Evolutionary conservation across 2,797 vertebrate species (phyloP).

Genomic region (Perodicticus potto): DNA sequence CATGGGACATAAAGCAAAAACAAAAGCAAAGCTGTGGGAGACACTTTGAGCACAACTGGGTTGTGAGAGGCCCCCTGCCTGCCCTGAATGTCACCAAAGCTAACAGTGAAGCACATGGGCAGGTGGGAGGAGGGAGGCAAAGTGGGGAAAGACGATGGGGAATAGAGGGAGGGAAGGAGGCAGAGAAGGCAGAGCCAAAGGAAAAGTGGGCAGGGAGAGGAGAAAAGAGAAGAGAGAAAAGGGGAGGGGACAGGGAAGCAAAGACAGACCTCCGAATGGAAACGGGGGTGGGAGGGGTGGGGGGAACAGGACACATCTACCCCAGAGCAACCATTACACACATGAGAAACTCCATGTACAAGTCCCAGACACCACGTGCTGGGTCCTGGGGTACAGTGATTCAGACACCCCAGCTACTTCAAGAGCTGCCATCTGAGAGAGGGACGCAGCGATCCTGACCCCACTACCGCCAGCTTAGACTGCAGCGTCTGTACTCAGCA

Average conservation of each 20-base stretch:
- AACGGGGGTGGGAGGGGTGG: background rate
- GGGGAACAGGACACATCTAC: too few species aligned
- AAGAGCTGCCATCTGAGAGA: background rate
- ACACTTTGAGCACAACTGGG: background rate
- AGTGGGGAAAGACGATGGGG: too few species aligned
- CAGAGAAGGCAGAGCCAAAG: background rate
- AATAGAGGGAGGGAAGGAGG: too few species aligned
- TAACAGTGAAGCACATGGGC: background rate
- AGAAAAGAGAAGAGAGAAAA: background rate
- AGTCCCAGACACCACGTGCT: background rate
- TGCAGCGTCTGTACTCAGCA: background rate
- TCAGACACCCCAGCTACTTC: fast-evolving
- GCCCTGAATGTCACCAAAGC: background rate
- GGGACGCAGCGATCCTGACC: too few species aligned
- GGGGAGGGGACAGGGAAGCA: background rate
- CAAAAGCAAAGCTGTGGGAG: background rate
- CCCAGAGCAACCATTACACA: background rate
- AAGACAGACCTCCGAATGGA: background rate
- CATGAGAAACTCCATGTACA: fast-evolving
- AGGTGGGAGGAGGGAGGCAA: background rate
- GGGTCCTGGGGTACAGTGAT: background rate
- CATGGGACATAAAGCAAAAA: background rate
- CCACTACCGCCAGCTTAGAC: too few species aligned
- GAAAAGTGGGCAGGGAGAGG: background rate
- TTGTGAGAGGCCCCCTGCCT: background rate